Evolutionary conservation across 2,888 invertebrate genomes (phyloP).

Genomic region (Trypoxylon attenuatum): DNA sequence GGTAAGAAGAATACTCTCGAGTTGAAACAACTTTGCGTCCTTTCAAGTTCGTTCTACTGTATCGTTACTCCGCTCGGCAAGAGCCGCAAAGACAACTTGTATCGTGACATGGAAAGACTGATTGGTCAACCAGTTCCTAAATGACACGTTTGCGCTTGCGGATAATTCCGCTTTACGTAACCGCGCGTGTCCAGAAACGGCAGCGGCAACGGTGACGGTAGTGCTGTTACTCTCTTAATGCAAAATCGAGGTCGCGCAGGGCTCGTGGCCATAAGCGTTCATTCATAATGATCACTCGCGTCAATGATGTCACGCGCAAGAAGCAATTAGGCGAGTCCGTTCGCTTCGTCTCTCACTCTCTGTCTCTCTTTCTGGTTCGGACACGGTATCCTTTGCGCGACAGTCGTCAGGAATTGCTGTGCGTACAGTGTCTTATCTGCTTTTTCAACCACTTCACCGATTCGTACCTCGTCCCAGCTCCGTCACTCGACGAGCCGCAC

Average conservation of each 20-base stretch:
- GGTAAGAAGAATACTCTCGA: too few relatives aligned
- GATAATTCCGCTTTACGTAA: neutral
- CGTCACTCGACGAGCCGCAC: neutral
- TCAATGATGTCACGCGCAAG: conserved; percentile 49
- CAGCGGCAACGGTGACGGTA: too few relatives aligned
- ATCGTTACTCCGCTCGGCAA: too few relatives aligned
- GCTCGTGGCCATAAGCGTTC: conserved; percentile 37
- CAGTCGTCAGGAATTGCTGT: neutral
- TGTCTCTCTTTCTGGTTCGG: neutral
- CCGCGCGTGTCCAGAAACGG: neutral
- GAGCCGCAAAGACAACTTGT: too few relatives aligned
- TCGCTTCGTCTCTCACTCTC: neutral
- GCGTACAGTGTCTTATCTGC: neutral
- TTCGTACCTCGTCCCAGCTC: too few relatives aligned
- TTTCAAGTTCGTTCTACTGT: too few relatives aligned
- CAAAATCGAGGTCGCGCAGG: conserved; percentile 1
- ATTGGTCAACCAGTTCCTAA: too few relatives aligned
- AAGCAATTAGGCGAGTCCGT: conserved; percentile 33
- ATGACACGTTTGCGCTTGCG: too few relatives aligned
- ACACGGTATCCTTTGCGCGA: neutral
- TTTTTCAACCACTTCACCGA: neutral
- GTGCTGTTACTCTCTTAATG: neutral
- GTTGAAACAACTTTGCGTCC: too few relatives aligned
- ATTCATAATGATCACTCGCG: conserved; percentile 50
- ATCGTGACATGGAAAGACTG: too few relatives aligned